Conservation (phyloP, 2,888 invertebrate species). For the Phania funesta region DNA sequence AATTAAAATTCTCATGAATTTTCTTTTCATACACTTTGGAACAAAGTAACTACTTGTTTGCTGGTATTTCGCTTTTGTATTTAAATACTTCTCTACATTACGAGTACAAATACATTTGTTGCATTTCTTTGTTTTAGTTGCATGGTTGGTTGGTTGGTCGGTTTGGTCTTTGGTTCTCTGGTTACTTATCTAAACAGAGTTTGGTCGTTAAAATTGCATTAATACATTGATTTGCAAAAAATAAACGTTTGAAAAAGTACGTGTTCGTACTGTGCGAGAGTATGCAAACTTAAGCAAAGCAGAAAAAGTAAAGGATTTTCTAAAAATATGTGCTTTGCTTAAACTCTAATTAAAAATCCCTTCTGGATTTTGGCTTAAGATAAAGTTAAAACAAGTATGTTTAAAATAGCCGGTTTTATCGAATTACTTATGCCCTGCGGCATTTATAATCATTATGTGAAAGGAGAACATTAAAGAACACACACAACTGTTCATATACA, state of each 20-base stretch:
- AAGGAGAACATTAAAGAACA: too few species aligned
- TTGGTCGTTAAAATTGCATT: conserved; percentile 58
- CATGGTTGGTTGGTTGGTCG: neutral
- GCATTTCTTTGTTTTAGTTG: neutral
- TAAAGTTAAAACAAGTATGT: neutral
- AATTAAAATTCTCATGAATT: conserved; percentile 54
- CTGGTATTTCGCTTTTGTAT: conserved; percentile 4
- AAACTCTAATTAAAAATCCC: conserved; percentile 35
- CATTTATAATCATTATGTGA: too few species aligned
- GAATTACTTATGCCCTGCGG: too few species aligned
- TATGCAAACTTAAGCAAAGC: neutral
- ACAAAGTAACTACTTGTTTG: neutral
- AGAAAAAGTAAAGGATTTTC: neutral
- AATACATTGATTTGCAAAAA: conserved; percentile 52
- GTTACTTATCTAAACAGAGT: conserved; percentile 29
- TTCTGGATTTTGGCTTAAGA: neutral
- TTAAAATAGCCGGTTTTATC: too few species aligned
- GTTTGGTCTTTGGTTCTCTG: conserved; percentile 5
- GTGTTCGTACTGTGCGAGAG: neutral
- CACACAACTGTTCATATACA: too few species aligned
- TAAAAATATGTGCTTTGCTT: neutral
- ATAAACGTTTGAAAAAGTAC: conserved; percentile 6
- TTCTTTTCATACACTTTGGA: neutral
- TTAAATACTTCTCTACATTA: neutral
- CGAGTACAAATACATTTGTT: conserved; percentile 1